A percentile compares a stretch with the other conserved stretches of the same genome.
Conservation (phyloP, 2,888 invertebrate genomes). For the Drosophila leonis region DNA sequence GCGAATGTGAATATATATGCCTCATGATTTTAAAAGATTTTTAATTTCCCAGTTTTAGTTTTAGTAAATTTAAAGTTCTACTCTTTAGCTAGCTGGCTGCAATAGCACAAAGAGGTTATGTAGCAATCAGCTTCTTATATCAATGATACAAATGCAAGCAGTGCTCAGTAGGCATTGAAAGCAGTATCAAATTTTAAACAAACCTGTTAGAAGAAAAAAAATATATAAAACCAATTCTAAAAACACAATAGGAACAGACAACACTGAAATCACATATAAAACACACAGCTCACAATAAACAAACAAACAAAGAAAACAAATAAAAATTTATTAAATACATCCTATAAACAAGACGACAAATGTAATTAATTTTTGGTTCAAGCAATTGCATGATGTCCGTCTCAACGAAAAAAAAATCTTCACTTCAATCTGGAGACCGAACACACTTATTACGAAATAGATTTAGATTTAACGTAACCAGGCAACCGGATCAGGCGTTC, state of each 20-base stretch:
- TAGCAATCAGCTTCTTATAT: neutral
- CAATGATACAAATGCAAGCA: neutral
- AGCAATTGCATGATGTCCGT: neutral
- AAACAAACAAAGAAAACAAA: neutral
- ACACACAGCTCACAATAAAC: neutral
- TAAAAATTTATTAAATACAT: neutral
- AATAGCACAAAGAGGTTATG: neutral
- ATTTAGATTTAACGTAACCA: neutral
- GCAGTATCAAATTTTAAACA: neutral
- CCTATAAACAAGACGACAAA: neutral
- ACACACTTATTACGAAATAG: neutral
- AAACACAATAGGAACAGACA: conserved; percentile 13
- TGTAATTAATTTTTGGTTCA: neutral
- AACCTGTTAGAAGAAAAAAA: neutral
- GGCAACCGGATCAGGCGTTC: rapidly evolving
- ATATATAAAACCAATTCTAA: neutral
- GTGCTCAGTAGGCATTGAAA: conserved; percentile 10
- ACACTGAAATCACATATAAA: neutral
- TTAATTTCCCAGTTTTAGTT: too few species aligned
- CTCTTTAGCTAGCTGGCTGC: neutral
- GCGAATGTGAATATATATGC: too few species aligned
- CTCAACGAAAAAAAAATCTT: neutral
- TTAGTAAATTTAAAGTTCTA: too few species aligned
- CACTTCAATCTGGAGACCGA: neutral
- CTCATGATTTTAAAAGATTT: too few species aligned